Conservation (phyloP, 2,797 vertebrate genomes). For the Pangasius sanitwongsei region DNA sequence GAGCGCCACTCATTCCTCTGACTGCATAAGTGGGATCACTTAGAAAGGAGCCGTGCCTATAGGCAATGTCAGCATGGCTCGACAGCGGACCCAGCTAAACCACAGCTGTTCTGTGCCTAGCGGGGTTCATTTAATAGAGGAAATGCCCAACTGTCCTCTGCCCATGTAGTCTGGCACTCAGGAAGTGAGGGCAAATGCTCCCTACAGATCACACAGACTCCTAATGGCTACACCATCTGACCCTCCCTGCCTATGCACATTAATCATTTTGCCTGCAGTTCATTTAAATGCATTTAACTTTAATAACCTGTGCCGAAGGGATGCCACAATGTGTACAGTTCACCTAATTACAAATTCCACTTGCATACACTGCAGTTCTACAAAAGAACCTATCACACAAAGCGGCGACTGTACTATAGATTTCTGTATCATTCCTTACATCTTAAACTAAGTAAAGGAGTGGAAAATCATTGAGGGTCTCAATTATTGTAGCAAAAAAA, state of each 20-base stretch:
- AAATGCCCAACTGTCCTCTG: slow-evolving; percentile 24
- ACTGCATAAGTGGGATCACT: background rate
- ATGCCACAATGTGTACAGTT: background rate
- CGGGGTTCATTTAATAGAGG: slow-evolving; percentile 21
- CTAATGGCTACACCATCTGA: slow-evolving; percentile 11
- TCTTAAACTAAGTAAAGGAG: background rate
- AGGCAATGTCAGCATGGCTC: slow-evolving; percentile 1
- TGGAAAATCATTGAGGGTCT: background rate
- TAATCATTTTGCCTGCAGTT: slow-evolving; percentile 1
- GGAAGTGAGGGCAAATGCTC: slow-evolving; percentile 17
- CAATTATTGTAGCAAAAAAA: slow-evolving; percentile 4
- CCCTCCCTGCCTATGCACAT: background rate
- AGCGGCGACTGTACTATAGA: background rate
- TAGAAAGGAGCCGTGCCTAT: background rate
- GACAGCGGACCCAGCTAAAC: background rate
- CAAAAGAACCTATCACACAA: background rate
- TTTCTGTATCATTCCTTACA: background rate
- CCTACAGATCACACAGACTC: slow-evolving; percentile 11
- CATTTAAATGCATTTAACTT: background rate
- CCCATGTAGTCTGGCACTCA: slow-evolving; percentile 23
- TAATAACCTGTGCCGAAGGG: background rate
- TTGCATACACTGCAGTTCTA: background rate
- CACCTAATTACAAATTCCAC: background rate
- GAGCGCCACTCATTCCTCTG: background rate
- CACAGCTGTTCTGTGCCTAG: slow-evolving; percentile 33